phyloP scores from a whole-genome alignment of 2,797 vertebrate genomes.

The Sebastiscus tertius region DNA sequence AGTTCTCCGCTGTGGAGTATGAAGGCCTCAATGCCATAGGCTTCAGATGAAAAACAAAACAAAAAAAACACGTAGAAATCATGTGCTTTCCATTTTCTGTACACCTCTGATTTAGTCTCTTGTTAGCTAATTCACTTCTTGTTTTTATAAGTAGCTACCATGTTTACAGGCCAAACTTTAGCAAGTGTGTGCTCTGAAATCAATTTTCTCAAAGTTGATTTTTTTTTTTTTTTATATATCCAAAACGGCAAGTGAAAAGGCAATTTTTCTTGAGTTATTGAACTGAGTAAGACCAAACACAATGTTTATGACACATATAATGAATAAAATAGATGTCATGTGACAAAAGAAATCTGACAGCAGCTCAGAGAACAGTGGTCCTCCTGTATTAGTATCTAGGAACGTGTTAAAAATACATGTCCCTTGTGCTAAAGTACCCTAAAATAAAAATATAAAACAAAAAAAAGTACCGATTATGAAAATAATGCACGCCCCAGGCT shows the following conservation, averaged over 20 bases:
- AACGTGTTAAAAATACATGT: constrained; percentile 81
- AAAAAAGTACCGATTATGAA: constrained; percentile 70
- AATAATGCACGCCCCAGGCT: constrained; percentile 67
- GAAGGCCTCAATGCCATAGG: constrained; percentile 82
- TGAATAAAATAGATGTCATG: constrained; percentile 55
- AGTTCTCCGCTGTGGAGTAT: constrained; percentile 74
- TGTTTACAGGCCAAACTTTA: constrained; percentile 70
- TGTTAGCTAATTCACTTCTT: constrained; percentile 56
- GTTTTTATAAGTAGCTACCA: constrained; percentile 61
- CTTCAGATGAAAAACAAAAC: constrained; percentile 71
- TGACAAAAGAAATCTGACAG: constrained; percentile 72
- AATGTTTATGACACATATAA: constrained; percentile 54
- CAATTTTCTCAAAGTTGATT: constrained; percentile 45
- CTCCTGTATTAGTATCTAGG: constrained; percentile 80
- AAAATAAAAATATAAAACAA: constrained; percentile 50
- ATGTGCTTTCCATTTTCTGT: constrained; percentile 78
- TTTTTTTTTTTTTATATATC: neutral
- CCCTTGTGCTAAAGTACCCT: constrained; percentile 81
- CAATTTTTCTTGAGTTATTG: constrained; percentile 59
- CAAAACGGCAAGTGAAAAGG: constrained; percentile 71
- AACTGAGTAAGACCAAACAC: constrained; percentile 67
- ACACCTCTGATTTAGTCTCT: constrained; percentile 73
- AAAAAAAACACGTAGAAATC: constrained; percentile 55
- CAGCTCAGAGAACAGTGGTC: constrained; percentile 82
- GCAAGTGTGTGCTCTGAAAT: constrained; percentile 66